Base-by-base conservation (phyloP, 1,140 invertebrate genomes). In the Prorops nasuta region DNA sequence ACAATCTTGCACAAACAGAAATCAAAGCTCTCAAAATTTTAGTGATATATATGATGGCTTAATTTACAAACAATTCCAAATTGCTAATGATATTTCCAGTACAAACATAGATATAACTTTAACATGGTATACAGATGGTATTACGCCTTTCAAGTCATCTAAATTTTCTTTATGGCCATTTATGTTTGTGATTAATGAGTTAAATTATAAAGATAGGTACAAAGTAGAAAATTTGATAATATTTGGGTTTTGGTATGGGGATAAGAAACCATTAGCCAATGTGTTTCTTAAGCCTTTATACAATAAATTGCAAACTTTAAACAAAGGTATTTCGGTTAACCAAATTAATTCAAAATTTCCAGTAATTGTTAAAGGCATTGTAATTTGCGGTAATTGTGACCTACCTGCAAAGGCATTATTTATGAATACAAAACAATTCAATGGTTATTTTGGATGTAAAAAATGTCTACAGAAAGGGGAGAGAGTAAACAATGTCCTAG, bases 401-500 rank as follows among this genome's bases (percentile, higher is more conserved):
- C 24, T 39, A n/a, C 24, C 36, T 8, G 45, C 35, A 28, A 32
- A 47, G 24, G 37, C 20, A 12, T n/a, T 20, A 20, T 36, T 45
- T 21, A 15, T 45, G 21, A 20, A 35, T 19, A 45, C 21, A 18
- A 35, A 24, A 20, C n/a, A 18, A 19, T 3, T 34, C 34, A 35
- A 3, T 16, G 31, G 4, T 6, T 22, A 34, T 15, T 34, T 3
- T 14, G 32, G 32, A n/a, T 45, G 43, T 14, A 14, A 15, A 9
- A 1, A 19, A 8, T 49, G 31, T 35, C 22, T 24, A 44, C 21
- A 20, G 28, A 6, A 37, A 24, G 42, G 43, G 28, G 16, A 12
- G 28, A 51, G 35, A 19, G 48, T 51, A 21, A 58, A 58, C 38
- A 42, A 48, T 8, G 48, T 14, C 15, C 12, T 32, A 38, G 20